Evolutionary conservation across 2,888 invertebrate species (phyloP), one percentile per base, ranked within the genome.

Genomic region (Chromoteleia sp.): DNA sequence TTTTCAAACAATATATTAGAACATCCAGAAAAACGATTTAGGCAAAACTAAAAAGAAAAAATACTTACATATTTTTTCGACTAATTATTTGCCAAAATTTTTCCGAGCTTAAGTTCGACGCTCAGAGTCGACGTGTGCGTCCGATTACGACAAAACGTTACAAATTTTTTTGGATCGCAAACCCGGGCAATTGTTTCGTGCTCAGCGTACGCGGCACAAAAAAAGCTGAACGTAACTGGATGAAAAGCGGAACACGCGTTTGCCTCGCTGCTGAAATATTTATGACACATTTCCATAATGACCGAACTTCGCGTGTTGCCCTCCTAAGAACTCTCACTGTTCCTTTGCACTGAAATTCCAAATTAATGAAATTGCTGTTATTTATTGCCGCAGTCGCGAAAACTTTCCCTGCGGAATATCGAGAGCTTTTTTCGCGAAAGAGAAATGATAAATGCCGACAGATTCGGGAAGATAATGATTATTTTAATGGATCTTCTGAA

Each of bases 251-350:
- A 63, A 74, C 68, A 39, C 68, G 75, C 73, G 59, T 83, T 84
- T 84, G 81, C 59, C 79, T 74, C 65, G 76, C 82, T 83, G 77
- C 82, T 84, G 83, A 84, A 85, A 85, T 85, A 85, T 85, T 85
- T 84, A 84, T 84, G 85, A 85, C 78, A 79, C 83, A 85, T 85
- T 84, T 84, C 84, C 85, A 85, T 85, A 85, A 85, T 85, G 83
- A 81, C 83, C 81, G 77, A 85, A 85, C 83, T 85, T 85, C 19
- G 80, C 81, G 85, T 82, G 83, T 75, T 59, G 79, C 74, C 39
- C 73, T 73, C 30, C 59, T 77, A 82, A 82, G 80, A 80, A 81
- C 50, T 71, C 71, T 41, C 43, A 12, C 36, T 41, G 73, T 52
- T 54, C 67, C 59, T 71, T 59, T 56, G 25, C 36, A 17, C 45